Conservation (phyloP, 1,140 invertebrate genomes). For the Cotesia glomerata region DNA sequence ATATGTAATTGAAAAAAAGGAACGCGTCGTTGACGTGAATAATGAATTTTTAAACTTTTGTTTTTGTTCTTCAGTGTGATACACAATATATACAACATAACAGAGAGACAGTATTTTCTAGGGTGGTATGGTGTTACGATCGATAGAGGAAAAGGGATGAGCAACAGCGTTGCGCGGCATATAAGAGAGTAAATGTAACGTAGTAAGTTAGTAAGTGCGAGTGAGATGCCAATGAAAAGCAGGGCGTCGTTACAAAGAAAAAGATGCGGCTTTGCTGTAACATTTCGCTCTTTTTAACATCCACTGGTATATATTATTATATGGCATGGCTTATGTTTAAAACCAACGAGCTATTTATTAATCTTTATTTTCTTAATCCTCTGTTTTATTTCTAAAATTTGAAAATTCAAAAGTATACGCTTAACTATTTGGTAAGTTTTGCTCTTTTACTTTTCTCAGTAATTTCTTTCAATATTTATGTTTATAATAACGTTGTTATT, state of each 20-base stretch:
- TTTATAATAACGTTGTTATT: constrained; percentile 10
- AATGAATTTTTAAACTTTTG: not conserved
- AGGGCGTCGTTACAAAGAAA: constrained; percentile 9
- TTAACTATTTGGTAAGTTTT: not conserved
- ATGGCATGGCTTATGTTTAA: not conserved
- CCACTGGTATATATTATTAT: not conserved
- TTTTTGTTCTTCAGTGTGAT: not conserved
- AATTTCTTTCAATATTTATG: constrained; percentile 5
- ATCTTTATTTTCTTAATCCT: constrained; percentile 11
- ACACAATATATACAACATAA: not conserved
- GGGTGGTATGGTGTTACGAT: constrained; percentile 8
- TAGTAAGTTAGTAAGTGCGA: not conserved
- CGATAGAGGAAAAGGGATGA: constrained; percentile 16
- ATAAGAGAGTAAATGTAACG: constrained; percentile 2
- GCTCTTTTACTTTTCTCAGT: not conserved
- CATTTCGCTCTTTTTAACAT: not conserved
- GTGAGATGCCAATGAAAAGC: not conserved
- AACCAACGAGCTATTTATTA: not conserved
- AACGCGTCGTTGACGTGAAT: not conserved
- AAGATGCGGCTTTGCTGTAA: not conserved
- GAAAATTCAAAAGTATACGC: not conserved
- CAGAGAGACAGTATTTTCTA: constrained; percentile 1
- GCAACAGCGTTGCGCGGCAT: constrained; percentile 16
- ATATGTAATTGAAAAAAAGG: not conserved
- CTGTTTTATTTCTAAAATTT: not conserved